These are phyloP conservation scores for Oeneis ivallda DNA, from an alignment of 2,888 invertebrate genomes.

Conservation along the genomic window DNA sequence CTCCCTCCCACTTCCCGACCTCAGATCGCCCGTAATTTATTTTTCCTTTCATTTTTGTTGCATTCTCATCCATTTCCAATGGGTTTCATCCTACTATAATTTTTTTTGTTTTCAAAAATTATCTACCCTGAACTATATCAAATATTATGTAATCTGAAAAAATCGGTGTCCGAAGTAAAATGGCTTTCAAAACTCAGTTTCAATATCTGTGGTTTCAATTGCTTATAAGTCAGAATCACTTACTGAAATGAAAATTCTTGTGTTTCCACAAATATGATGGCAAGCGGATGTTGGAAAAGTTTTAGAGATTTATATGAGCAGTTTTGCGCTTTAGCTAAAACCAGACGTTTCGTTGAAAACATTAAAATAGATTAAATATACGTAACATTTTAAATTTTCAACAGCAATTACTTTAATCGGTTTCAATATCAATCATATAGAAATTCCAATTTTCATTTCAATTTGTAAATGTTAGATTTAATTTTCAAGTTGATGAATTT, in stretches of 20 bases:
- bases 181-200: background rate
- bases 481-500: background rate
- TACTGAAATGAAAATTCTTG: conserved; percentile 20
- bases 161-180: background rate
- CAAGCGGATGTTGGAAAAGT: conserved; percentile 13
- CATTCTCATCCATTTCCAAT: too few species aligned
- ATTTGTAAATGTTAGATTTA: background rate
- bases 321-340: conserved; percentile 1
- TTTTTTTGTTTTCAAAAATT: too few species aligned
- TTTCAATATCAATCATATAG: background rate
- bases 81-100: too few species aligned
- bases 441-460: background rate
- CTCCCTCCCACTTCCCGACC: too few species aligned
- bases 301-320: conserved; percentile 12
- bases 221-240: conserved; percentile 15
- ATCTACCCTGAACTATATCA: too few species aligned
- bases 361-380: background rate
- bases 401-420: background rate
- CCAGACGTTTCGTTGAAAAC: background rate
- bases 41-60: too few species aligned
- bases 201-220: background rate
- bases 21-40: too few species aligned
- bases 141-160: too few species aligned
- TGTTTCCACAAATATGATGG: conserved; percentile 4
- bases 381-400: background rate